Conservation (phyloP, 2,797 vertebrate genomes). For the Trachurus trachurus region DNA sequence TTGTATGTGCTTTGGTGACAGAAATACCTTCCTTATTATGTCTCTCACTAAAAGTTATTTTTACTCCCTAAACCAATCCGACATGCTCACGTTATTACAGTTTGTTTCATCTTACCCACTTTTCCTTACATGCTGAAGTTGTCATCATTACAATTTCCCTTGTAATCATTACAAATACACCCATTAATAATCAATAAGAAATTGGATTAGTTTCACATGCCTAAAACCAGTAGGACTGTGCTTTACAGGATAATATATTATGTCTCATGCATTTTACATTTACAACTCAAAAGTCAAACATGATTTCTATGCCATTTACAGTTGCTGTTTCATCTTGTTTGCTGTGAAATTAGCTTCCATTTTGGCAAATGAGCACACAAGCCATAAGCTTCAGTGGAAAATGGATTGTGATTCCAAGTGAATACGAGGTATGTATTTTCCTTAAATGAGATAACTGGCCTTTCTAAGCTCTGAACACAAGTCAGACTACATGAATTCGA, state of each 20-base stretch:
- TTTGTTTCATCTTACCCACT: slow-evolving; percentile 7
- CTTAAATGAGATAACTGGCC: slow-evolving; percentile 50
- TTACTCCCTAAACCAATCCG: slow-evolving; percentile 16
- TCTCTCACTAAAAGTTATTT: slow-evolving; percentile 11
- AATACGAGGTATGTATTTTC: slow-evolving; percentile 57
- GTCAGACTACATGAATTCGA: slow-evolving; percentile 52
- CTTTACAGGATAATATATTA: slow-evolving; percentile 17
- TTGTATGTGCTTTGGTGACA: slow-evolving; percentile 52
- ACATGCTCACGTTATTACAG: slow-evolving; percentile 1
- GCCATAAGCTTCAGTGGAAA: slow-evolving; percentile 30
- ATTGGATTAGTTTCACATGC: slow-evolving; percentile 36
- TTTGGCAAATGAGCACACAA: slow-evolving; percentile 23
- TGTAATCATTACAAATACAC: background rate
- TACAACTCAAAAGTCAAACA: slow-evolving; percentile 32
- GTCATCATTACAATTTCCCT: slow-evolving; percentile 5
- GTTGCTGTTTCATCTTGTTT: slow-evolving; percentile 54
- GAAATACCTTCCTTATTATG: slow-evolving; percentile 27
- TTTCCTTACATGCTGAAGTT: slow-evolving; percentile 18
- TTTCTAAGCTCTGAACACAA: slow-evolving; percentile 47
- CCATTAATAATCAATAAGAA: slow-evolving; percentile 35
- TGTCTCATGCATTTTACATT: slow-evolving; percentile 42
- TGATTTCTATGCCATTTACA: slow-evolving; percentile 37
- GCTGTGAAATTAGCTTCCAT: slow-evolving; percentile 52
- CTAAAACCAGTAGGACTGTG: slow-evolving; percentile 1
- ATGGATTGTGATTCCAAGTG: slow-evolving; percentile 34